Base-by-base conservation (phyloP, 1,140 invertebrate genomes). In the Coenobita brevimanus region DNA sequence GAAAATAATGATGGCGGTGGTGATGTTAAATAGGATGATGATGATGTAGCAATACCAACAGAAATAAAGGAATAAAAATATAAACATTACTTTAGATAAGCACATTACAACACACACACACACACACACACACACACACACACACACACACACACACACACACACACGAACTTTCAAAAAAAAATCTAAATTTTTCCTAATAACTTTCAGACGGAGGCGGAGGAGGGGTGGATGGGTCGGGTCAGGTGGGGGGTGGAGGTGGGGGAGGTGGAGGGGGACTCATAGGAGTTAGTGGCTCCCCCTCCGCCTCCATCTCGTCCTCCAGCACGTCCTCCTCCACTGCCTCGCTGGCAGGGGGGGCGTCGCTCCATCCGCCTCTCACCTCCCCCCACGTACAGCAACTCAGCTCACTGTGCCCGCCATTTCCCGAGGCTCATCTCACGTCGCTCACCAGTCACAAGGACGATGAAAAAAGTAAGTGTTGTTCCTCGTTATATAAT, bases 361-460 rank as follows among this genome's bases (percentile, higher is more conserved):
- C 36, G 15, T 71, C 64, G 36, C 60, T 43, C n/a, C 73, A 76
- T 46, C 84, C 84, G 10, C 84, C 84, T 10, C 76, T 87, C 21
- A 87, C 84, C 13, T 87, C 84, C 84, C 75, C 84, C 15, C 84
- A 87, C 38, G 84, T 87, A 17, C 84, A 87, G 60, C 75, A 80
- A 27, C 76, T 87, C n/a, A 87, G 84, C 33, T 87, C 84, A 60
- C 84, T 87, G 10, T 87, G 84, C 46, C 84, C 84, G 1, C 84
- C 84, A 41, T 87, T 87, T 62, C 84, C 84, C 76, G 84, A 87
- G 84, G 84, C 84, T 21, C 84, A 87, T 33, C 84, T 87, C 75
- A 87, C 84, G 41, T 69, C 84, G 17, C 84, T 87, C 43, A 80
- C 84, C 24, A 43, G 75, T 30, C 64, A 57, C 64, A 87, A 87